Evolutionary conservation across 2,888 invertebrate species (phyloP).

Genomic region (Brachynemurus nebulosus): DNA sequence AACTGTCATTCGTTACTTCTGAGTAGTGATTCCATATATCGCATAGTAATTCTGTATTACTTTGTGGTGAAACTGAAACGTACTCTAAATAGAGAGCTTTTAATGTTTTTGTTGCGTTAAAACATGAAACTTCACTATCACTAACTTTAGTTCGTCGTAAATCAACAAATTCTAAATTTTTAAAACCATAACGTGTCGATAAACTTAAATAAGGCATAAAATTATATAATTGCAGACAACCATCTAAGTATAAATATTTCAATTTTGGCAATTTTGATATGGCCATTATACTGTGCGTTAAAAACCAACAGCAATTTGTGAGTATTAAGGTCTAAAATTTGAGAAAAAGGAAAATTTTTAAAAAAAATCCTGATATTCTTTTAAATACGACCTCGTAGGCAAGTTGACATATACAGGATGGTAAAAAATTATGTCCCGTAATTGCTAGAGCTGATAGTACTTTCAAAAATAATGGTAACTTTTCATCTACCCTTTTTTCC

Average conservation of each 20-base stretch:
- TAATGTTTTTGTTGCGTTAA: conserved; percentile 7
- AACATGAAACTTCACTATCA: conserved; percentile 9
- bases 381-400: too few relatives aligned
- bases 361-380: background rate
- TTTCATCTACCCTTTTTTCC: too few relatives aligned
- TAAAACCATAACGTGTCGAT: conserved; percentile 57
- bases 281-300: conserved; percentile 55
- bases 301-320: conserved; percentile 60
- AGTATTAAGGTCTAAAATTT: conserved; percentile 47
- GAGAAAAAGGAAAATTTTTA: background rate
- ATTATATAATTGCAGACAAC: conserved; percentile 51
- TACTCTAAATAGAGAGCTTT: background rate
- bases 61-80: background rate
- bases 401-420: too few relatives aligned
- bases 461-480: too few relatives aligned
- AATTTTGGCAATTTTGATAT: conserved; percentile 54
- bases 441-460: too few relatives aligned
- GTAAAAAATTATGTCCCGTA: too few relatives aligned
- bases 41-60: too few relatives aligned
- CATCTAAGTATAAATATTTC: conserved; percentile 44
- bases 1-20: too few relatives aligned
- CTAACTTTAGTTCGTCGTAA: conserved; percentile 8
- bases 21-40: too few relatives aligned
- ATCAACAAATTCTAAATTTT: conserved; percentile 35
- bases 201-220: conserved; percentile 45